These are phyloP conservation scores for Maniola jurtina DNA, from an alignment of 1,140 invertebrate genomes.

Conservation along the genomic window DNA sequence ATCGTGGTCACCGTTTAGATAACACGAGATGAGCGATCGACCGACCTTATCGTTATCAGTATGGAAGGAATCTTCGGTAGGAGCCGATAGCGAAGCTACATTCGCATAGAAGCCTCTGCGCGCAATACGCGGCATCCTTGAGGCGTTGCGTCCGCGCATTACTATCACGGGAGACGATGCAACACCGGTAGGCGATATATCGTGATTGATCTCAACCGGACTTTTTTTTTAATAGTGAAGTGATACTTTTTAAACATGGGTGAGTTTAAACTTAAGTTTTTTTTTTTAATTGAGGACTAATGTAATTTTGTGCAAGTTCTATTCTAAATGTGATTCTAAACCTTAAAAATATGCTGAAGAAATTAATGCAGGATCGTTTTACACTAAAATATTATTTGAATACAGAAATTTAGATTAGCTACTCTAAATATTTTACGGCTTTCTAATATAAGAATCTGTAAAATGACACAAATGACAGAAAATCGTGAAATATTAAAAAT, in stretches of 20 bases:
- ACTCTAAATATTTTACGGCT: too few relatives aligned
- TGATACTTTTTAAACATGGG: conserved; percentile 61
- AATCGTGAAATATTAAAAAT: too few relatives aligned
- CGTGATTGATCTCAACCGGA: conserved; percentile 58
- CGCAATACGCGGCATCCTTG: conserved; percentile 68
- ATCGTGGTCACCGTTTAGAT: conserved; percentile 68
- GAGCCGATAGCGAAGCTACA: conserved; percentile 52
- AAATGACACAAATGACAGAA: too few relatives aligned
- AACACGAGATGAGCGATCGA: conserved; percentile 72
- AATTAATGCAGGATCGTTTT: too few relatives aligned
- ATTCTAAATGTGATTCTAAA: too few relatives aligned
- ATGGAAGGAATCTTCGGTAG: conserved; percentile 63
- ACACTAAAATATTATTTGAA: too few relatives aligned
- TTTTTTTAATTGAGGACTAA: conserved; percentile 12
- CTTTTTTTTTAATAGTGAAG: conserved; percentile 52
- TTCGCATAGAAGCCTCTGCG: conserved; percentile 70
- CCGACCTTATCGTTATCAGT: conserved; percentile 66
- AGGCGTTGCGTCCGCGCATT: conserved; percentile 53
- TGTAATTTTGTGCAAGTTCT: background rate
- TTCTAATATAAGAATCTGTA: too few relatives aligned
- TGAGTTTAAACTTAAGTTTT: conserved; percentile 43
- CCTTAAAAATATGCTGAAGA: too few relatives aligned
- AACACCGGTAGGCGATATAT: conserved; percentile 51
- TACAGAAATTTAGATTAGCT: too few relatives aligned
- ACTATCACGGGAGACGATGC: conserved; percentile 56